Conservation (phyloP, 2,113 vertebrate genomes). For the Prionailurus bengalensis region DNA sequence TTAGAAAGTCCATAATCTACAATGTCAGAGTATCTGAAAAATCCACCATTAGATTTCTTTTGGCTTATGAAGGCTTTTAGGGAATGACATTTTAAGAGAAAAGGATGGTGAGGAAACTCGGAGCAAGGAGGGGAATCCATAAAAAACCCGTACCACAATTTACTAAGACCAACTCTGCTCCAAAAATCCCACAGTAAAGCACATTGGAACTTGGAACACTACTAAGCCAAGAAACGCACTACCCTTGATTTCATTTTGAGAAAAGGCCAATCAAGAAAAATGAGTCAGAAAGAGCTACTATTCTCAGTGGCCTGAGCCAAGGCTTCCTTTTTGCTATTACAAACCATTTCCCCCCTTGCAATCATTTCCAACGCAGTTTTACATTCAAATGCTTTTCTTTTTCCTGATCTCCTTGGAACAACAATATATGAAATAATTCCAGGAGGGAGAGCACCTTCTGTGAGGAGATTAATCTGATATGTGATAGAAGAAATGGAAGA, state of each 20-base stretch:
- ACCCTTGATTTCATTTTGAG: not conserved
- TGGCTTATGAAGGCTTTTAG: not conserved
- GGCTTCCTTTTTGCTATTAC: conserved; percentile 25
- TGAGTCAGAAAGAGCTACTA: conserved; percentile 31
- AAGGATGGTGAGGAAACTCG: not conserved
- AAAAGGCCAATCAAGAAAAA: not conserved
- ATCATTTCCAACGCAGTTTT: conserved; percentile 54
- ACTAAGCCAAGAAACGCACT: not conserved
- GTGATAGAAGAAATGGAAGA: conserved; percentile 72
- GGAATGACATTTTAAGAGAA: not conserved
- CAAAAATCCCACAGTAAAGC: not conserved
- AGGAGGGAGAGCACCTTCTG: conserved; percentile 59
- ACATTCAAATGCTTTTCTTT: conserved; percentile 58
- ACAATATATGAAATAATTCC: conserved; percentile 73
- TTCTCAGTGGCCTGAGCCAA: not conserved
- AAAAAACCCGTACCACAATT: not conserved
- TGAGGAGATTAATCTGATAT: conserved; percentile 72
- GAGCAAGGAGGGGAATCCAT: not conserved
- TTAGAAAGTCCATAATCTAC: not conserved
- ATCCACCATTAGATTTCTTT: not conserved
- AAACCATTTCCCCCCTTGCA: not conserved
- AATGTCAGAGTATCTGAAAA: not conserved
- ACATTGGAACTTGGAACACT: not conserved
- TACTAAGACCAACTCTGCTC: not conserved
- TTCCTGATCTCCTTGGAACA: not conserved